Conservation (phyloP, 1,140 invertebrate species). For the Aphelenchoides fujianensis region DNA sequence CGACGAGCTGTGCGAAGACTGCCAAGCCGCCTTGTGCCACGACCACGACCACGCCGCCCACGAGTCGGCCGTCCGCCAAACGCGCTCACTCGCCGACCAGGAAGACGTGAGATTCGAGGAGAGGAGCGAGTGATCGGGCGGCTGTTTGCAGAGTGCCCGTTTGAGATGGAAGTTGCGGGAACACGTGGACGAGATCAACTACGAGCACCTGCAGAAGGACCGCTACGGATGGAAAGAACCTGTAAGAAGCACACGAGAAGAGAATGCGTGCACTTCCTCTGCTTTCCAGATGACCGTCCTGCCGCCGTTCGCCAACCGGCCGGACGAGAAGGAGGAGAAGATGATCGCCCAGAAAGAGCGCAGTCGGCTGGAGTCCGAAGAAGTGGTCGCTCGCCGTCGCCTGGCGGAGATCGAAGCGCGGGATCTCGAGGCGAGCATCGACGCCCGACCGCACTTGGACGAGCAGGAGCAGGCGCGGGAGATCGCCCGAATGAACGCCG, state of each 20-base stretch:
- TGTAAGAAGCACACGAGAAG: too few relatives aligned
- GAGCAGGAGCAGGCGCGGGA: background rate
- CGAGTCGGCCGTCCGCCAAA: background rate
- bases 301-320: slow-evolving; percentile 19
- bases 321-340: slow-evolving; percentile 12
- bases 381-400: background rate
- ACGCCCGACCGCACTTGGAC: slow-evolving; percentile 5
- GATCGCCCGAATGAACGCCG: background rate
- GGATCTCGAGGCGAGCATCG: background rate
- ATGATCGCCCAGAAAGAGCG: background rate
- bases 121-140: background rate
- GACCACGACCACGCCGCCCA: background rate
- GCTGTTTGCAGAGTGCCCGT: background rate
- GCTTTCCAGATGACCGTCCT: slow-evolving; percentile 14
- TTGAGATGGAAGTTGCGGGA: slow-evolving; percentile 9
- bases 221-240: background rate
- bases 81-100: background rate
- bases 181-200: slow-evolving; percentile 15
- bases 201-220: background rate
- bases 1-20: slow-evolving; percentile 10
- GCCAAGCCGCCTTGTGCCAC: background rate
- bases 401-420: slow-evolving; percentile 3
- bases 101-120: background rate
- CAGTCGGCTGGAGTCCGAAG: slow-evolving; percentile 8
- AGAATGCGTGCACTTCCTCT: background rate